Base-by-base conservation (phyloP, 2,797 vertebrate species). In the Aldrovandia affinis region DNA sequence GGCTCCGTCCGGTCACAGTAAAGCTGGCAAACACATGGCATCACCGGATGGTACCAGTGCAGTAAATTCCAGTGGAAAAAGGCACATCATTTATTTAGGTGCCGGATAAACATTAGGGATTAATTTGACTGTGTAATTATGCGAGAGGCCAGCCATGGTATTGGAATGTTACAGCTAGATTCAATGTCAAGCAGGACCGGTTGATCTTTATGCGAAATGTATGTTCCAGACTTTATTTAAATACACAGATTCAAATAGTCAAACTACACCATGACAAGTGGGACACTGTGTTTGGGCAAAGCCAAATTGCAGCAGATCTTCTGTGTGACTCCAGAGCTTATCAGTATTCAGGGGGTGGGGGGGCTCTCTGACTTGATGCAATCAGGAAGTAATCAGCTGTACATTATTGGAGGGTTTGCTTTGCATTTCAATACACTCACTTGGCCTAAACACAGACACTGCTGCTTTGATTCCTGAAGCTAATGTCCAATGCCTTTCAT, bases 301-400 rank as follows among this genome's bases (percentile, higher is more conserved):
- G 55, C 12, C 12, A 57, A 57, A 57, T 20, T 2, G 55, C 18
- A 14, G 55, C 55, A 15, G 9, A 14, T 57, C 18, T 57, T 57
- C 55, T 7, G 55, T 57, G 18, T 57, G 2, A 57, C 55, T 14
- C 50, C 55, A 15, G 55, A 15, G 55, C 18, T 57, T 57, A 14
- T 15, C 55, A 57, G 55, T 14, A 57, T 20, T 14, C 55, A 20
- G 55, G 18, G 18, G 47, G 47, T 12, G 47, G 6, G 15, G 55
- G 55, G 55, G 6, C 6, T n/a, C 5, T 63, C 0, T 63, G 63
- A 52, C 30, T 44, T 73, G 28, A 44, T 50, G 33, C 65, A 47
- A 82, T 33, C 12, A 70, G 50, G 42, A 82, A 70, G 81, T 36
- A 70, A 39, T 70, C 42, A 25, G 81, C 65, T 12, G 2, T 47